Percentiles rank a stretch among this genome's conserved stretches.
phyloP scores from a whole-genome alignment of 2,888 invertebrate genomes.

The Hirtodrosophila cameraria region DNA sequence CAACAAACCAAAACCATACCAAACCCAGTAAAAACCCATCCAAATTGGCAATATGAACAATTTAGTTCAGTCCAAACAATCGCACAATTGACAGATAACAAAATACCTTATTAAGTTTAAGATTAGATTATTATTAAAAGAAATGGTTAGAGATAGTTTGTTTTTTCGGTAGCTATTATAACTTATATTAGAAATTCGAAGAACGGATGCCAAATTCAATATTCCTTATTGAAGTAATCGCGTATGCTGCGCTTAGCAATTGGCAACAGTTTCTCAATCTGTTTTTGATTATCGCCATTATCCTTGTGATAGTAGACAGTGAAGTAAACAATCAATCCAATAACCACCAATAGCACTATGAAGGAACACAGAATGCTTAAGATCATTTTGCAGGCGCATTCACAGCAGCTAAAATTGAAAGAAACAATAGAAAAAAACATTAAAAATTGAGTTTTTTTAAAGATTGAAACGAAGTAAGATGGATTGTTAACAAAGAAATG shows the following conservation, averaged over 20 bases:
- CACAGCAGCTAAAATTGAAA: constrained; percentile 75
- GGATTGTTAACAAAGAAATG: not conserved
- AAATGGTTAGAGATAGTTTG: not conserved
- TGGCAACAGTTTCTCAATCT: constrained; percentile 54
- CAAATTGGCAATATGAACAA: constrained; percentile 39
- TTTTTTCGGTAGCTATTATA: constrained; percentile 22
- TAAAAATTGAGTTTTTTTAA: too few relatives aligned
- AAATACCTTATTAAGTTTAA: constrained; percentile 30
- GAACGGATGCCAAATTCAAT: constrained; percentile 26
- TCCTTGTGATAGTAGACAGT: constrained; percentile 76
- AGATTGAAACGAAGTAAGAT: too few relatives aligned
- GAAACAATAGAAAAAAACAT: not conserved
- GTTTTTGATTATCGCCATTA: constrained; percentile 39
- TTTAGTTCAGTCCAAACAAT: constrained; percentile 28
- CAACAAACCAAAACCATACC: constrained; percentile 3
- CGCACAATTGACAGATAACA: constrained; percentile 45
- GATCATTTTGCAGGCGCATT: constrained; percentile 80
- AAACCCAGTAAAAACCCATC: constrained; percentile 4
- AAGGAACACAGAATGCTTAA: constrained; percentile 71
- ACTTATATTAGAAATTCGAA: constrained; percentile 62
- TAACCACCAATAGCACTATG: constrained; percentile 70
- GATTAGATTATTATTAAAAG: constrained; percentile 57
- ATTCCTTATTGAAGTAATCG: constrained; percentile 69
- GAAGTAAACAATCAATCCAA: constrained; percentile 82
- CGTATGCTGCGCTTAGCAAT: constrained; percentile 70